These are phyloP conservation scores for Chelon auratus DNA, from an alignment of 2,797 vertebrate genomes.

Conservation along the genomic window DNA sequence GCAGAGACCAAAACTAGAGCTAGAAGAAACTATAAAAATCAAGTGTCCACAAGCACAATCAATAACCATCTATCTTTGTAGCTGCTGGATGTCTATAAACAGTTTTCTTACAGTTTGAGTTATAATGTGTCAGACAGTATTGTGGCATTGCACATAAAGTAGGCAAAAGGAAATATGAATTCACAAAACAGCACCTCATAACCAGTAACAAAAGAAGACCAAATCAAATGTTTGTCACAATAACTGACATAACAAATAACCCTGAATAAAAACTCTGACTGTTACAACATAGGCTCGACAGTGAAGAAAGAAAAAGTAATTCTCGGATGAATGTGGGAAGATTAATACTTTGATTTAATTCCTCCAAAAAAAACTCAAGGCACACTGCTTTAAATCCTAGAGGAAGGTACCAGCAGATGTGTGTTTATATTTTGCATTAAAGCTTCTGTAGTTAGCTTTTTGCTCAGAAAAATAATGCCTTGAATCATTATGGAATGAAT, in stretches of 20 bases:
- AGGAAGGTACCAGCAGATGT: neutral
- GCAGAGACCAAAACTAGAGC: neutral
- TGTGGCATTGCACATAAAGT: neutral
- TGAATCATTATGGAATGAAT: neutral
- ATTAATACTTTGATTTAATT: slow-evolving; percentile 12
- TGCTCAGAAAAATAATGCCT: slow-evolving; percentile 11
- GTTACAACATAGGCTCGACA: neutral
- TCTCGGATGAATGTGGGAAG: neutral
- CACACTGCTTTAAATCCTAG: slow-evolving; percentile 3
- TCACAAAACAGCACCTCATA: neutral
- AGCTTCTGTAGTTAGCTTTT: slow-evolving; percentile 21
- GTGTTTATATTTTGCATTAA: slow-evolving; percentile 25
- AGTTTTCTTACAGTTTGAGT: neutral
- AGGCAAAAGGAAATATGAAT: neutral
- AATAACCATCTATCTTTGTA: neutral
- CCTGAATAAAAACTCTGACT: neutral
- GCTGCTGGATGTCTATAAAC: neutral
- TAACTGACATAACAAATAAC: neutral
- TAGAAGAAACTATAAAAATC: neutral
- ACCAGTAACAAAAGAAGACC: neutral
- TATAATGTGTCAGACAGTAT: neutral
- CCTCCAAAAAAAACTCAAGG: neutral
- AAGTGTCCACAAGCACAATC: neutral
- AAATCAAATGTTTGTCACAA: neutral
- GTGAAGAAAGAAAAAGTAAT: slow-evolving; percentile 3